Evolutionary conservation across 2,113 vertebrate genomes (phyloP).

Genomic region (Siphamia tubifer): DNA sequence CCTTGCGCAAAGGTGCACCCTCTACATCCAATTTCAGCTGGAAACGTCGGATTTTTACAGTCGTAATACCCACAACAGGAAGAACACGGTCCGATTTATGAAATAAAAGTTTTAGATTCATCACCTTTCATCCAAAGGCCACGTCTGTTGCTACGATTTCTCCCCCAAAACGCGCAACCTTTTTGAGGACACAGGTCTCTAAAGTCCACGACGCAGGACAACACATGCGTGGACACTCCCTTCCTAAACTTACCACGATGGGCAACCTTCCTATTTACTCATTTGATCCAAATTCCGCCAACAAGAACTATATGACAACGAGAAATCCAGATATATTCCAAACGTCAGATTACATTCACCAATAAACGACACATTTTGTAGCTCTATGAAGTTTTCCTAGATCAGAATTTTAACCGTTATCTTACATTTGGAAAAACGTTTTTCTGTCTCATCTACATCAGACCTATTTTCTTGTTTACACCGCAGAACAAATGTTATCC

Average conservation of each 20-base stretch:
- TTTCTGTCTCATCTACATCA: neutral
- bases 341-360: no score
- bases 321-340: no score
- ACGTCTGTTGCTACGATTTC: slow-evolving; percentile 1
- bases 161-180: slow-evolving; percentile 62
- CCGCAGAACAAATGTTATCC: neutral
- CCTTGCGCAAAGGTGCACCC: slow-evolving; percentile 85
- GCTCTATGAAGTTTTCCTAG: no score
- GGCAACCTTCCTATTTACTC: neutral
- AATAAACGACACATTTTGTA: no score
- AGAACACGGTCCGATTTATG: neutral
- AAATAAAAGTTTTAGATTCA: slow-evolving; percentile 25
- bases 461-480: neutral
- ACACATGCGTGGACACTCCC: slow-evolving; percentile 15
- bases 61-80: neutral
- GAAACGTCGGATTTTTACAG: slow-evolving; percentile 19
- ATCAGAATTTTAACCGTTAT: fast-evolving
- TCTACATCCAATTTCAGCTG: slow-evolving; percentile 47
- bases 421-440: neutral
- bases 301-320: no score
- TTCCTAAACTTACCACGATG: neutral
- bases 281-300: no score
- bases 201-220: slow-evolving; percentile 38
- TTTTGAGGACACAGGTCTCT: slow-evolving; percentile 43
- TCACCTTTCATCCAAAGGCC: slow-evolving; percentile 2